A percentile compares a stretch with the other conserved stretches of the same genome.
These are phyloP conservation scores for Synanthedon myopaeformis DNA, from an alignment of 2,888 invertebrate species.

Conservation along the genomic window DNA sequence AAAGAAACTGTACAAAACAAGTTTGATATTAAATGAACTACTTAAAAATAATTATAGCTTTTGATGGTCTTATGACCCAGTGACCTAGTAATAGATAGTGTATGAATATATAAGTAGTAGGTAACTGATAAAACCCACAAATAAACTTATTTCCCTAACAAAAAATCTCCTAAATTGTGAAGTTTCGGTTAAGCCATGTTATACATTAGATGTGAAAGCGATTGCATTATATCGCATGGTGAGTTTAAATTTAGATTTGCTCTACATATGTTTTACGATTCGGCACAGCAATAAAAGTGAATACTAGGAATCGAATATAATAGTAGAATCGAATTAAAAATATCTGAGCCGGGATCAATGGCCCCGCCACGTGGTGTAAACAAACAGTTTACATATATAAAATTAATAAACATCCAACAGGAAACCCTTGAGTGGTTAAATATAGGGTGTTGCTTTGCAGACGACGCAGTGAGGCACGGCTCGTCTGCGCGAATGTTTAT, in stretches of 20 bases:
- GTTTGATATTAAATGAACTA: too few species aligned
- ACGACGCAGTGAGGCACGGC: slow-evolving; percentile 11
- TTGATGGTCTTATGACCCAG: too few species aligned
- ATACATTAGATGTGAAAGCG: too few species aligned
- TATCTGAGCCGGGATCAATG: slow-evolving; percentile 38
- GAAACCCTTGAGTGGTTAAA: slow-evolving; percentile 62
- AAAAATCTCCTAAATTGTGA: too few species aligned
- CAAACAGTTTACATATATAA: slow-evolving; percentile 50
- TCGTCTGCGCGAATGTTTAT: slow-evolving; percentile 46
- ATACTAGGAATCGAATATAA: background rate
- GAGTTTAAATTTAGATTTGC: background rate
- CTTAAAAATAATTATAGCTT: too few species aligned
- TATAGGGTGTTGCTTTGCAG: slow-evolving; percentile 49
- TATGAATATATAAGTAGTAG: too few species aligned
- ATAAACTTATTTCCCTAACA: too few species aligned
- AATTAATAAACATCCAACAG: slow-evolving; percentile 60
- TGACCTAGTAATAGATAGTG: too few species aligned
- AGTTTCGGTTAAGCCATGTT: too few species aligned
- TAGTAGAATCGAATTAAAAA: slow-evolving; percentile 13
- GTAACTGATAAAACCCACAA: too few species aligned
- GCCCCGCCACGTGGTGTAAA: slow-evolving; percentile 57
- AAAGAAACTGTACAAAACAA: too few species aligned
- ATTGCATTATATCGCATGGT: too few species aligned
- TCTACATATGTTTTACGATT: background rate
- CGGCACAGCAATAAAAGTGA: background rate